Evolutionary conservation across 2,888 invertebrate species (phyloP), one percentile per base, ranked within the genome.

Genomic region (Eupithecia centaureata): DNA sequence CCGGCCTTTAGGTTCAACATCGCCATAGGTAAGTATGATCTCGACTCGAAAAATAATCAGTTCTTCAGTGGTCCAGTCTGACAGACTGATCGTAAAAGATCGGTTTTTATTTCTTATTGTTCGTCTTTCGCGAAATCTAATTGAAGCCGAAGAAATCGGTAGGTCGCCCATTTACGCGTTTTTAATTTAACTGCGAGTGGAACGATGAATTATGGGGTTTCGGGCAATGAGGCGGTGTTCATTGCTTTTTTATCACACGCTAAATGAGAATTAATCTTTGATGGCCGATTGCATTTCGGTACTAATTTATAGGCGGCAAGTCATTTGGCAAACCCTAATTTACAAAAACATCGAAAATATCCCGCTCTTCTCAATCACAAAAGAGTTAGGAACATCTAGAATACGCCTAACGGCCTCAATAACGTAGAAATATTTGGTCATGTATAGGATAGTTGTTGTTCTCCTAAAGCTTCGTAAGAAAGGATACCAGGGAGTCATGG

Each of bases 81-180:
- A 89, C 91, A 86, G 85, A 79, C 79, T 71, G 84, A 80, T 91
- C 92, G 91, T 92, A 92, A 93, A 93, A 88, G 90, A 86, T 82
- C 88, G 82, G 79, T 90, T 91, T 93, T 92, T 92, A 93, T 91
- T 89, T 89, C 92, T 92, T 92, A 93, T 93, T 93, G 93, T 92
- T 91, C 92, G 88, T 86, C 86, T 89, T 89, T 90, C 87, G 90
- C 90, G 88, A 92, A 92, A 90, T 90, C 91, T 91, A 92, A 92
- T 93, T 91, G 93, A 91, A 92, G 90, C 51, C 52, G 63, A 63
- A 30, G 63, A 63, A 59, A 69, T 86, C 79, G 84, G 85, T 85
- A 82, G 78, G 80, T 75, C 65, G 76, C 77, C 75, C 73, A 79
- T 91, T 91, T 91, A 91, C 88, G 88, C 83, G 86, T 87, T 91